phyloP scores from a whole-genome alignment of 2,888 invertebrate species.

The Leucoma salicis region DNA sequence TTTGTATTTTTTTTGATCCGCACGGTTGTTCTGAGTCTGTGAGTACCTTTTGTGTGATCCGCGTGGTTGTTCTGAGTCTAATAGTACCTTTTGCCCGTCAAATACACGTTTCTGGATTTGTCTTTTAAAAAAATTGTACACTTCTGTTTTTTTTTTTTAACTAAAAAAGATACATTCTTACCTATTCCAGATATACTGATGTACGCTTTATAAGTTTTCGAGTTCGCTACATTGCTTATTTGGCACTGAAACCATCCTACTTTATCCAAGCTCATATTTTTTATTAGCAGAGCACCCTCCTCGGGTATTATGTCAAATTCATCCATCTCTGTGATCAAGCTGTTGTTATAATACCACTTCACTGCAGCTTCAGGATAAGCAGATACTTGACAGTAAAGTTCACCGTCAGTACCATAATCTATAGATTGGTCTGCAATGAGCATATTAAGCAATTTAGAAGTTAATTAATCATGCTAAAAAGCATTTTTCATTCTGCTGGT shows the following conservation, averaged over 20 bases:
- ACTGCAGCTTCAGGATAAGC: constrained; percentile 59
- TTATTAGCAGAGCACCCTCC: constrained; percentile 47
- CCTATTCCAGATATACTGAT: constrained; percentile 61
- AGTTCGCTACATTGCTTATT: constrained; percentile 43
- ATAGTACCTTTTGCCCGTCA: no score
- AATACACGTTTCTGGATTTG: no score
- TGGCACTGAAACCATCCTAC: constrained; percentile 57
- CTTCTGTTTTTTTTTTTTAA: no score
- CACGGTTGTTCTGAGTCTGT: no score
- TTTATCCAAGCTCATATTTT: constrained; percentile 52
- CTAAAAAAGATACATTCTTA: constrained; percentile 34
- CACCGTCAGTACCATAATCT: constrained; percentile 53
- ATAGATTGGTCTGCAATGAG: constrained; percentile 57
- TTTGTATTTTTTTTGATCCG: no score
- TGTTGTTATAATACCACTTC: constrained; percentile 60
- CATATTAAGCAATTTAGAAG: not conserved
- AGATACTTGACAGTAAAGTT: constrained; percentile 52
- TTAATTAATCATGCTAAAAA: no score
- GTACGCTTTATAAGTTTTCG: constrained; percentile 32
- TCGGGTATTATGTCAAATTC: constrained; percentile 38
- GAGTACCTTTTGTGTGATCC: no score
- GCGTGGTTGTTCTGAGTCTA: no score
- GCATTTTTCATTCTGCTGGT: no score
- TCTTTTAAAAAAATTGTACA: no score
- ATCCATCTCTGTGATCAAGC: constrained; percentile 31